phyloP scores from a whole-genome alignment of 2,888 invertebrate genomes.

The Zygaena filipendulae region DNA sequence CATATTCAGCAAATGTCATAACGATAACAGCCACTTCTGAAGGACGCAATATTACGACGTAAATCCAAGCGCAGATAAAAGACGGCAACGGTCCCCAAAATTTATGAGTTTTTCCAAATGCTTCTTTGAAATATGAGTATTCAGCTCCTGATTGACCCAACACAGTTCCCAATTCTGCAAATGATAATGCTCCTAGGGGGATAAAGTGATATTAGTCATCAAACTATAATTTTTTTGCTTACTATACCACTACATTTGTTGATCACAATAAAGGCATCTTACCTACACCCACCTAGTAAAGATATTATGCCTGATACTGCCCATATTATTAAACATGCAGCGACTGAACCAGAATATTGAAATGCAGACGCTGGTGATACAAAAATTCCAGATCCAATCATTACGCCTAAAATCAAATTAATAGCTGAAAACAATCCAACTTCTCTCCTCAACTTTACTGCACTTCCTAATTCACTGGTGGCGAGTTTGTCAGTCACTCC shows the following conservation, averaged over 20 bases:
- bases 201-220: too few species aligned
- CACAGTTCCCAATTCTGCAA: slow-evolving; percentile 83
- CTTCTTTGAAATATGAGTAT: slow-evolving; percentile 81
- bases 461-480: slow-evolving; percentile 30
- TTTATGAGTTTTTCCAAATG: slow-evolving; percentile 73
- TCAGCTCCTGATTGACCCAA: slow-evolving; percentile 84
- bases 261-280: slow-evolving; percentile 30
- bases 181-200: slow-evolving; percentile 81
- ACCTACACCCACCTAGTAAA: slow-evolving; percentile 74
- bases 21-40: slow-evolving; percentile 83
- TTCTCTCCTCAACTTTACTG: slow-evolving; percentile 76
- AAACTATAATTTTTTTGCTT: too few species aligned
- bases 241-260: too few species aligned
- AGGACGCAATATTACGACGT: slow-evolving; percentile 78
- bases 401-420: slow-evolving; percentile 85
- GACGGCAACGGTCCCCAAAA: slow-evolving; percentile 80
- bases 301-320: slow-evolving; percentile 81
- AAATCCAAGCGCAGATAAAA: slow-evolving; percentile 82
- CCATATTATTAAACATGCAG: slow-evolving; percentile 83
- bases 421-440: slow-evolving; percentile 84
- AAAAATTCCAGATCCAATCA: slow-evolving; percentile 93
- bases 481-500: slow-evolving; percentile 23
- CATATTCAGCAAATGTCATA: slow-evolving; percentile 81
- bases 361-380: slow-evolving; percentile 84
- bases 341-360: slow-evolving; percentile 81